These are phyloP conservation scores for Synanthedon tipuliformis DNA, from an alignment of 2,888 invertebrate species.

Conservation along the genomic window DNA sequence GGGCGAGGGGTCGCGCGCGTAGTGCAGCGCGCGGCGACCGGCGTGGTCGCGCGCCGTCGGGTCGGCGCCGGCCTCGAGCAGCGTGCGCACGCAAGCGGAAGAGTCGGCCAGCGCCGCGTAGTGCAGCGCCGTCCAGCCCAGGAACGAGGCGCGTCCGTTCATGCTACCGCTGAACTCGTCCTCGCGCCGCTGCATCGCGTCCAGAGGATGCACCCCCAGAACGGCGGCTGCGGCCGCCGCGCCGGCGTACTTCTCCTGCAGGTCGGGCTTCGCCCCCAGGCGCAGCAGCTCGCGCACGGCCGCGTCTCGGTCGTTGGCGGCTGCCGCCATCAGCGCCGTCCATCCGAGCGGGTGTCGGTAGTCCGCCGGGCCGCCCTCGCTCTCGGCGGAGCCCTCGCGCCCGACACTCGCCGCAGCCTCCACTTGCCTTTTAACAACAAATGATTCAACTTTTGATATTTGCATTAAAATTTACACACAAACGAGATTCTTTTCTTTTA, in stretches of 20 bases:
- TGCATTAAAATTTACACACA: too few relatives aligned
- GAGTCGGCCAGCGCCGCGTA: conserved; percentile 87
- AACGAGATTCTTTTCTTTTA: neutral
- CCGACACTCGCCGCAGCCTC: conserved; percentile 18
- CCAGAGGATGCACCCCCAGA: conserved; percentile 77
- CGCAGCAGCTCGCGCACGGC: conserved; percentile 72
- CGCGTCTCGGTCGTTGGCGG: conserved; percentile 78
- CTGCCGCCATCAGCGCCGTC: conserved; percentile 88
- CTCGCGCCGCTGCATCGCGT: conserved; percentile 78
- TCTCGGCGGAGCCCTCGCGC: conserved; percentile 18
- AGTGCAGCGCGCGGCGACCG: conserved; percentile 81
- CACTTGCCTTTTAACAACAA: conserved; percentile 26
- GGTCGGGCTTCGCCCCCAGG: conserved; percentile 84
- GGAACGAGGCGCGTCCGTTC: conserved; percentile 80
- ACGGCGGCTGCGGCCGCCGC: conserved; percentile 74
- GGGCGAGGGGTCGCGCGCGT: conserved; percentile 73
- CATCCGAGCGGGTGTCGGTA: conserved; percentile 83
- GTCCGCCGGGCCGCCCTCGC: conserved; percentile 73
- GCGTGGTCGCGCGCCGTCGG: conserved; percentile 81
- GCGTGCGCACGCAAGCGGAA: conserved; percentile 68
- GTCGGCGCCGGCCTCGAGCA: conserved; percentile 81
- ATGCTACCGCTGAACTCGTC: conserved; percentile 83
- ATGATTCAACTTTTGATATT: too few relatives aligned
- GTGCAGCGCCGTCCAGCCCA: conserved; percentile 89
- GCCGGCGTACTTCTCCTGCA: conserved; percentile 81